phyloP scores from a whole-genome alignment of 2,888 invertebrate species.

The Copidosoma aretas region DNA sequence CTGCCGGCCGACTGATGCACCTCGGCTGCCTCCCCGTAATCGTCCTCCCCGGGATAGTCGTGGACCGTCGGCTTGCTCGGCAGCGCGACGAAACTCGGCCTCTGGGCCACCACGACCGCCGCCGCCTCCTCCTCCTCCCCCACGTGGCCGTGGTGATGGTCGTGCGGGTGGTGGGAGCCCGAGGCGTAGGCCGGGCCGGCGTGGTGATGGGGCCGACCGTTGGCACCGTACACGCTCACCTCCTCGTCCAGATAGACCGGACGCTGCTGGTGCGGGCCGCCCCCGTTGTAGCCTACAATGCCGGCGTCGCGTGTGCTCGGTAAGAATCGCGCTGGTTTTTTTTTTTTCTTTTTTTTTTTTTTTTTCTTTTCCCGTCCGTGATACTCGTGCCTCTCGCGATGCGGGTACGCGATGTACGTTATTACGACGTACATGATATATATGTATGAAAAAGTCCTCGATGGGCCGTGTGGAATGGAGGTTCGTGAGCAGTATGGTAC shows the following conservation, averaged over 20 bases:
- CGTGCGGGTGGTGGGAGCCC: constrained; percentile 34
- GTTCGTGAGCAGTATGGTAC: not conserved
- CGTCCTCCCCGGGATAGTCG: constrained; percentile 57
- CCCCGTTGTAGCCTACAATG: not conserved
- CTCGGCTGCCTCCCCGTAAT: constrained; percentile 18
- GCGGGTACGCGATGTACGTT: no score
- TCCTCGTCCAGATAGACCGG: constrained; percentile 63
- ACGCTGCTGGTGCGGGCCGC: constrained; percentile 54
- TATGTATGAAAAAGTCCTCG: no score
- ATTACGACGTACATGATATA: no score
- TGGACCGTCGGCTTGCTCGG: constrained; percentile 43
- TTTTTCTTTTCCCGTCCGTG: not conserved
- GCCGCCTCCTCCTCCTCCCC: constrained; percentile 4
- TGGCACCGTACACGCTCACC: constrained; percentile 51
- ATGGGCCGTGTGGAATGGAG: no score
- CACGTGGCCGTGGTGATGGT: constrained; percentile 31
- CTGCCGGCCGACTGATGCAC: constrained; percentile 10
- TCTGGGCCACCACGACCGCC: constrained; percentile 35
- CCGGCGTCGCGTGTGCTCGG: not conserved
- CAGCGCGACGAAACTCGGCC: constrained; percentile 9
- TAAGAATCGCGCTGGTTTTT: no score
- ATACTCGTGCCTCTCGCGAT: no score
- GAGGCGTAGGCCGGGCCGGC: constrained; percentile 20
- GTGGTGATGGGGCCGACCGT: constrained; percentile 1
- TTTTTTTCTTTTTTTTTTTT: not conserved